Evolutionary conservation across 2,888 invertebrate genomes (phyloP).

Genomic region (Athalia circularis): DNA sequence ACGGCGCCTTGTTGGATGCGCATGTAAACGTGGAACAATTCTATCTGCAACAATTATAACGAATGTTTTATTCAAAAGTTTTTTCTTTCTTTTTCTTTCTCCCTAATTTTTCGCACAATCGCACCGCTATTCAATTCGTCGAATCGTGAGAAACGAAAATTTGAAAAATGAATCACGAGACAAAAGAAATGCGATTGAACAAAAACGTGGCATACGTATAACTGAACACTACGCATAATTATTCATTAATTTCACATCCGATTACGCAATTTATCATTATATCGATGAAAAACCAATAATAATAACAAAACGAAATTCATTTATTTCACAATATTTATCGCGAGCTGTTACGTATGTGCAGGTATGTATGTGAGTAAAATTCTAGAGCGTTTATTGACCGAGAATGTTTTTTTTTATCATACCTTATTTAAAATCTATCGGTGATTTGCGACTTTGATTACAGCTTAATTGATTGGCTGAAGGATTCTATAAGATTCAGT

Average conservation of each 20-base stretch:
- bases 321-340: neutral
- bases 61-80: neutral
- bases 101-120: neutral
- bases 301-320: neutral
- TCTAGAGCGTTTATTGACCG: slow-evolving; percentile 4
- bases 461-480: too few relatives aligned
- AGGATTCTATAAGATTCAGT: too few relatives aligned
- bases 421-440: neutral
- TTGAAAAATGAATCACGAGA: neutral
- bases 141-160: neutral
- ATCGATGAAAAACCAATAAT: neutral
- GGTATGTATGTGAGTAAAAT: neutral
- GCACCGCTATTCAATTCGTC: neutral
- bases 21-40: neutral
- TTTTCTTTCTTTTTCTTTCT: too few relatives aligned
- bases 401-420: neutral
- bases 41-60: neutral
- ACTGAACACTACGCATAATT: too few relatives aligned
- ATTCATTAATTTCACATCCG: too few relatives aligned
- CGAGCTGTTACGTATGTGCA: too few relatives aligned
- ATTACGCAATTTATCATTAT: too few relatives aligned
- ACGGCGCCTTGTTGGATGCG: slow-evolving; percentile 77
- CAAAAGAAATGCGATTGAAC: neutral
- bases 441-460: too few relatives aligned
- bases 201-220: neutral